A percentile compares a stretch with the other conserved stretches of the same genome.
Evolutionary conservation across 2,888 invertebrate genomes (phyloP).

Genomic region (Cosmia pyralina): DNA sequence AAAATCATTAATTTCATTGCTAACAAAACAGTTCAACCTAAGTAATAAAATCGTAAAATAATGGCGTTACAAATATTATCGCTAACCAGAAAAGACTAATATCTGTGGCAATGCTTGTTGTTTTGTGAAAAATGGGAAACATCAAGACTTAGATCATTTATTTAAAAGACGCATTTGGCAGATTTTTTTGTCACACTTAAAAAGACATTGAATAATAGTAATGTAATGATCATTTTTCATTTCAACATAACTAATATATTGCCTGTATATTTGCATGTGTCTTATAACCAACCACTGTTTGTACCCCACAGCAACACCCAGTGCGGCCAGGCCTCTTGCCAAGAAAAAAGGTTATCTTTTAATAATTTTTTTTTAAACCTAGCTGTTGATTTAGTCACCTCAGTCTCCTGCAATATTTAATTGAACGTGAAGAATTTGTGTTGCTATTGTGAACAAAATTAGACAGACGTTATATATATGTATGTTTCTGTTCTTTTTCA

Average conservation of each 20-base stretch:
- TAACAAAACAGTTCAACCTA: background rate
- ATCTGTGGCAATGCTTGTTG: background rate
- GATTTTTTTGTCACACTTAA: background rate
- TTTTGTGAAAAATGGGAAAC: no score
- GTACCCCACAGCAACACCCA: constrained; percentile 74
- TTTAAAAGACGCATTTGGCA: constrained; percentile 4
- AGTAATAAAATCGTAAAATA: background rate
- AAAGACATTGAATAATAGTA: background rate
- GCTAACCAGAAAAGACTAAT: background rate
- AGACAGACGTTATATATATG: background rate
- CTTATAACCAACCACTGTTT: constrained; percentile 53
- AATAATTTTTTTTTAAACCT: constrained; percentile 21
- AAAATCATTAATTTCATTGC: background rate
- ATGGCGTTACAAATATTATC: background rate
- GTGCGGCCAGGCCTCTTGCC: constrained; percentile 72
- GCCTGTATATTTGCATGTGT: constrained; percentile 62
- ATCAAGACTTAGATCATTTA: background rate
- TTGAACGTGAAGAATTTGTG: background rate
- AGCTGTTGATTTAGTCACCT: background rate
- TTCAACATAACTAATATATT: constrained; percentile 24
- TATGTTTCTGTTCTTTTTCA: background rate
- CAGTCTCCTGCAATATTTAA: background rate
- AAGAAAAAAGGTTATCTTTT: constrained; percentile 64
- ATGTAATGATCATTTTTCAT: constrained; percentile 8
- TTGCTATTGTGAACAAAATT: background rate